These are phyloP conservation scores for Aricia agestis DNA, from an alignment of 1,140 invertebrate genomes.

Conservation along the genomic window DNA sequence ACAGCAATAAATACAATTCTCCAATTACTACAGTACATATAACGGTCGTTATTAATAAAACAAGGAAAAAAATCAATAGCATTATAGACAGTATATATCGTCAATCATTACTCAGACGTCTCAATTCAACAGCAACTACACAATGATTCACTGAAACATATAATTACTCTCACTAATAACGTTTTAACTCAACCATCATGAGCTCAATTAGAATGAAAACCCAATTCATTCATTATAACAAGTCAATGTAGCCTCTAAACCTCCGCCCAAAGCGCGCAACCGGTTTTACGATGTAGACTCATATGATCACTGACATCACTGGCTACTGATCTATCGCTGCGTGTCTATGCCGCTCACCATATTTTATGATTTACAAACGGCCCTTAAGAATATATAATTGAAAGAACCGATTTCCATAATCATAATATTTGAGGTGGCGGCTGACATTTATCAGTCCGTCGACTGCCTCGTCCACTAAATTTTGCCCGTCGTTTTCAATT, in stretches of 20 bases:
- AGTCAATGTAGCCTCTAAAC: conserved; percentile 36
- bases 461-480: conserved; percentile 31
- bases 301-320: conserved; percentile 54
- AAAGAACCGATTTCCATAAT: background rate
- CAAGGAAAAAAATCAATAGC: background rate
- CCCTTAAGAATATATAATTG: background rate
- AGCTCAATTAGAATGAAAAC: conserved; percentile 47
- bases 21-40: background rate
- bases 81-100: background rate
- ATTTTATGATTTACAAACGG: background rate
- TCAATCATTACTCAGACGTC: background rate
- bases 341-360: no score
- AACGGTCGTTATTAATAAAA: background rate
- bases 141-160: conserved; percentile 7
- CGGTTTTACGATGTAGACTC: conserved; percentile 60
- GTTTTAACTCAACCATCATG: conserved; percentile 27
- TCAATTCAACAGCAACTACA: background rate
- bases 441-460: conserved; percentile 17
- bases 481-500: conserved; percentile 50
- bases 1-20: background rate
- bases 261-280: conserved; percentile 55
- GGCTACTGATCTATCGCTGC: conserved; percentile 51
- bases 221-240: conserved; percentile 71
- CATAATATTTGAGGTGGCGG: background rate
- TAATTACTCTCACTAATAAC: conserved; percentile 21